Evolutionary conservation across 1,140 invertebrate species (phyloP).

Genomic region (Triops longicaudatus): DNA sequence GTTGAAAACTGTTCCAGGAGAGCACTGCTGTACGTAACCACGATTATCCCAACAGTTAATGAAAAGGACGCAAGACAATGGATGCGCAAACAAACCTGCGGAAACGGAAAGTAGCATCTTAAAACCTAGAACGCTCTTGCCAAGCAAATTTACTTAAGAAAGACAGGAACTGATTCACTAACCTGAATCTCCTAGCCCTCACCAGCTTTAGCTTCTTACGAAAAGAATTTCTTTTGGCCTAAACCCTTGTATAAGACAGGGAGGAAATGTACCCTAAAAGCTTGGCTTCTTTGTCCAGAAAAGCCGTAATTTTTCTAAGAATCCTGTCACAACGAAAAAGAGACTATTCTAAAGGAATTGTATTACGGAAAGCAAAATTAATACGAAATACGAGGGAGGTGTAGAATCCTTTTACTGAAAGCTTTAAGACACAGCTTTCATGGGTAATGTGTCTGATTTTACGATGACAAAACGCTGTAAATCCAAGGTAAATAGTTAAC

Average conservation of each 20-base stretch:
- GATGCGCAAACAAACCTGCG: constrained; percentile 27
- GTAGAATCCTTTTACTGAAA: neutral
- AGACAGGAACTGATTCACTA: neutral
- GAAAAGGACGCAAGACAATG: constrained; percentile 33
- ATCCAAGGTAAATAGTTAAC: constrained; percentile 55
- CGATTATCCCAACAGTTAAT: constrained; percentile 36
- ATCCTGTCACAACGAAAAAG: too few relatives aligned
- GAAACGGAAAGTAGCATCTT: neutral
- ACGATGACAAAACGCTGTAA: constrained; percentile 34
- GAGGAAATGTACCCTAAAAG: too few relatives aligned
- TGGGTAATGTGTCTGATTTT: constrained; percentile 42
- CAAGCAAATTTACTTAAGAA: neutral
- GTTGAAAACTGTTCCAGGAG: constrained; percentile 58
- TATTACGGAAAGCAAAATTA: too few relatives aligned
- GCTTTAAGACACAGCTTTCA: neutral
- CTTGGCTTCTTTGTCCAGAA: too few relatives aligned
- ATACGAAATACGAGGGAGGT: neutral
- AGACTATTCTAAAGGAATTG: too few relatives aligned
- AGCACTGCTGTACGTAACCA: constrained; percentile 41
- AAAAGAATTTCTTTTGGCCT: too few relatives aligned
- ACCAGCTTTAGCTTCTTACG: too few relatives aligned
- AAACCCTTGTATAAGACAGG: too few relatives aligned
- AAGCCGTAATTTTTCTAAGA: too few relatives aligned
- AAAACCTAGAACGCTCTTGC: neutral
- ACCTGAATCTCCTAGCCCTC: too few relatives aligned